Evolutionary conservation across 2,113 vertebrate species (phyloP).

Genomic region (Eulacestoma nigropectus): DNA sequence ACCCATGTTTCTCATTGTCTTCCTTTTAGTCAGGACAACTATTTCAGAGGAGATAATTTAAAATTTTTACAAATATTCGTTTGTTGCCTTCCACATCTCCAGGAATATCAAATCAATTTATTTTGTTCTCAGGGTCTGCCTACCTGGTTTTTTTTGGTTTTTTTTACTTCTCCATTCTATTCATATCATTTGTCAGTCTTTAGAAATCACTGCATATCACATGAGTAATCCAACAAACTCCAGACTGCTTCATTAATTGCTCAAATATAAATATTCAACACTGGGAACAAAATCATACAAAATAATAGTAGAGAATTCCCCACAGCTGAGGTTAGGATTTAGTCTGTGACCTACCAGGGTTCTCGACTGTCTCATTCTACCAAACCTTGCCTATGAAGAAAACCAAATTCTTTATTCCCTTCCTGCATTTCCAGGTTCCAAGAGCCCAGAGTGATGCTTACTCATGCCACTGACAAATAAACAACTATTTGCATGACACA

Average conservation of each 20-base stretch:
- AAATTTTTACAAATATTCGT: neutral
- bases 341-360: neutral
- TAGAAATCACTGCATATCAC: neutral
- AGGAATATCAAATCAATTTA: neutral
- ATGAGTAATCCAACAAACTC: neutral
- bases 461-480: neutral
- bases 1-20: neutral
- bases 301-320: neutral
- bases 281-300: neutral
- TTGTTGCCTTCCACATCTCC: neutral
- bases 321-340: neutral
- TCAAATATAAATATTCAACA: neutral
- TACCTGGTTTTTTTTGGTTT: neutral
- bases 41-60: neutral
- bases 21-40: neutral
- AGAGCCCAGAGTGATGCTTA: neutral
- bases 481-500: neutral
- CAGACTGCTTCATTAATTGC: neutral
- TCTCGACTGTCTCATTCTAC: neutral
- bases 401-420: neutral
- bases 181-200: neutral
- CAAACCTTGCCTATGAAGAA: neutral
- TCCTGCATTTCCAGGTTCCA: neutral
- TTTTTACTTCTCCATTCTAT: neutral
- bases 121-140: neutral